These are phyloP conservation scores for Orcinus orca DNA, from an alignment of 2,113 vertebrate species.

Conservation along the genomic window DNA sequence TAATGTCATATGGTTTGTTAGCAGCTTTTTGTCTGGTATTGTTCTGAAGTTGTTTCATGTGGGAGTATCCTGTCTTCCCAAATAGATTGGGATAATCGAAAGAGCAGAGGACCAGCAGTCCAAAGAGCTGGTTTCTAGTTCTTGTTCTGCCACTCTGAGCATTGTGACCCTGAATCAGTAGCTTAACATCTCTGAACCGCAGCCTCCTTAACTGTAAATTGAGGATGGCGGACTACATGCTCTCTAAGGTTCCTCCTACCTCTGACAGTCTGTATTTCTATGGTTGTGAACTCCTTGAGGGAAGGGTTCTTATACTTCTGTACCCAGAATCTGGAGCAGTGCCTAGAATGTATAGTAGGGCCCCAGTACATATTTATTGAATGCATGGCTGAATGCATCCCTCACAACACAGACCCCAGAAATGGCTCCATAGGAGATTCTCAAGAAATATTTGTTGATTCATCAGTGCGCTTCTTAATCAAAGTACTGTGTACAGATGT, in stretches of 20 bases:
- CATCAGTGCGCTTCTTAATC: conserved; percentile 2
- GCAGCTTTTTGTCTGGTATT: conserved; percentile 49
- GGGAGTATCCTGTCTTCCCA: conserved; percentile 39
- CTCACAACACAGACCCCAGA: background rate
- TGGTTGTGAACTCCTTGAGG: background rate
- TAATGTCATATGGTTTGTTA: conserved; percentile 63
- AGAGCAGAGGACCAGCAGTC: background rate
- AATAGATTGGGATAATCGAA: background rate
- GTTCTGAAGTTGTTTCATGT: conserved; percentile 43
- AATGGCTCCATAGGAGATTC: background rate
- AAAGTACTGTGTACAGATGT: background rate
- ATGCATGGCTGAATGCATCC: background rate
- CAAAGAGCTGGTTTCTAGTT: conserved; percentile 17
- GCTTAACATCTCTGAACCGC: background rate
- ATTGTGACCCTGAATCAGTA: background rate
- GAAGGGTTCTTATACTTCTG: background rate
- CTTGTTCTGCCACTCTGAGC: background rate
- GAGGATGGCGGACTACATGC: background rate
- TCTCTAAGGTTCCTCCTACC: background rate
- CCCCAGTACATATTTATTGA: background rate
- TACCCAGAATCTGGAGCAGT: background rate
- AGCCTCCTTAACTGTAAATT: background rate
- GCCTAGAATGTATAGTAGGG: background rate
- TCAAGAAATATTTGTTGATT: conserved; percentile 29
- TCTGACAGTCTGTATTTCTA: background rate